Evolutionary conservation across 2,113 vertebrate genomes (phyloP), one percentile per base, ranked within the genome.

Genomic region (Leptocoma aspasia): DNA sequence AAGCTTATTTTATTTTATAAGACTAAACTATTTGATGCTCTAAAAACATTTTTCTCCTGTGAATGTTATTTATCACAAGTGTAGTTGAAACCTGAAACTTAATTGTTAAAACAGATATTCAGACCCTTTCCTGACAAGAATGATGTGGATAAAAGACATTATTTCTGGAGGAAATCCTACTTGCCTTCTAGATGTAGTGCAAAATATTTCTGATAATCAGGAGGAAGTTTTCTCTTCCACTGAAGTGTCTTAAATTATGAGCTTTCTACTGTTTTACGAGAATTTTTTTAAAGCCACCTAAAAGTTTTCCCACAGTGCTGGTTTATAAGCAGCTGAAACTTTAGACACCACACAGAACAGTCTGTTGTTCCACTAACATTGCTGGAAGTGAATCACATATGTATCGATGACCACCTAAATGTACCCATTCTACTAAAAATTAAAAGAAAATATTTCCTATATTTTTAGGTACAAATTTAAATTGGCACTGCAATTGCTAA

Each of bases 261-360:
- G 26, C 49, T 92, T 94, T 94, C 88, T 78, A 30, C 56, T 83
- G 52, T 60, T 93, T 68, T 83, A 81, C 8, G 17, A 56, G 44
- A 52, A 11, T 59, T 81, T 95, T 94, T 94, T 87, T 56, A 63
- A 87, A 90, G 44, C 82, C 49, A 82, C 63, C 71, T 81, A 20
- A 30, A 86, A 77, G 31, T 89, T 95, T 96, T 93, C 93, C 59
- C 88, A 69, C 72, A 83, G 56, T 81, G 37, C 60, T 86, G 44
- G 20, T 93, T 93, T 92, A 77, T 64, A 93, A 90, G 76, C 52
- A 90, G 76, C 64, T 86, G 90, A 90, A 94, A 90, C 79, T 82
- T 90, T 27, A 86, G 60, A 52, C 69, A 71, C 23, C 20, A 7
- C 8, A 15, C 37, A 45, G 76, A 95, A 41, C 53, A 85, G 63